Base-by-base conservation (phyloP, 2,888 invertebrate genomes). In the Torymus tubicola region DNA sequence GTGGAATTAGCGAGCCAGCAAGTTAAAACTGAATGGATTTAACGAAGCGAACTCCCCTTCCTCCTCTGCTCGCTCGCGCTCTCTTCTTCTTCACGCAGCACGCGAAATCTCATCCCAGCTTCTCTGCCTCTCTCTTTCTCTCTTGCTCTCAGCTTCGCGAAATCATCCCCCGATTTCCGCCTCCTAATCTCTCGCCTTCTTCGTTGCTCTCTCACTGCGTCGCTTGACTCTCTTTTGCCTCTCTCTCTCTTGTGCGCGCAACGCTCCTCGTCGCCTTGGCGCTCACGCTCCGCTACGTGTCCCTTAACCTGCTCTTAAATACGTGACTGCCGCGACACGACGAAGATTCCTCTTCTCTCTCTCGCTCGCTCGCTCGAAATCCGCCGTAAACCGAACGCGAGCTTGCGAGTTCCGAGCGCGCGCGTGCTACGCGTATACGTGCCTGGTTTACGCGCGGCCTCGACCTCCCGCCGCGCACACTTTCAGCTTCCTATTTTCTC, bases 261-360 rank as follows among this genome's bases (percentile, higher is more conserved):
- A 80, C 81, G 80, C 31, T 31, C 31, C 31, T 31, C 82, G 72
- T 63, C 57, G 65, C 53, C 31, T 31, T 31, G 31, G 78, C 82
- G 73, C 78, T 72, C 67, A 75, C 77, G 82, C 84, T 87, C 87
- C 87, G 88, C 84, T 87, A 88, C 87, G 88, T 87, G 88, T 86
- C 87, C 87, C 86, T 87, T 87, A 88, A 87, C 87, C 87, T 86
- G 85, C 86, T 87, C 88, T 88, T 88, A 88, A 89, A 88, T 89
- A 89, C 90, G 89, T 89, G 89, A 89, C 88, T 85, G 84, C 72
- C 53, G 85, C 84, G 86, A 87, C 86, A 88, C 87, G 84, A 86
- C 83, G 80, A 84, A 85, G 86, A 86, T 87, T 86, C 84, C 16
- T 31, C 71, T 42, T 52, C 16, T 75, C 53, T 58, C 53, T 14